phyloP scores from a whole-genome alignment of 1,140 invertebrate genomes.

The Protaetia brevitarsis region DNA sequence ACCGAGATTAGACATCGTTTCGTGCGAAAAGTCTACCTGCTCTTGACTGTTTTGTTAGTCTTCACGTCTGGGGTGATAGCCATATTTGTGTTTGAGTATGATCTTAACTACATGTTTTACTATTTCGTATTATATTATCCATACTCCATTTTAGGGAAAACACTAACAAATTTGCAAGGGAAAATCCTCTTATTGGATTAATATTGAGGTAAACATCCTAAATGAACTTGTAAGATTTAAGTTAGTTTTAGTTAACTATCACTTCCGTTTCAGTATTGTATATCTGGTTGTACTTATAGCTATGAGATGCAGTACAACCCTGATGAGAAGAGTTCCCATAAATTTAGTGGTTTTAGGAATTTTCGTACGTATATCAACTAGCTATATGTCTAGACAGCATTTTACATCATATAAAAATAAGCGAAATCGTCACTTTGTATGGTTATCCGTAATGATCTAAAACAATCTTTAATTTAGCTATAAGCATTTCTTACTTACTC shows the following conservation, averaged over 20 bases:
- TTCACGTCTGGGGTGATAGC: conserved; percentile 2
- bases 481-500: too few species aligned
- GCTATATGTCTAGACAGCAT: too few species aligned
- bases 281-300: background rate
- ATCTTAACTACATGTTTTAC: background rate
- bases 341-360: background rate
- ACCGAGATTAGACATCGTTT: background rate
- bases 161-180: background rate
- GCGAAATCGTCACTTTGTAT: too few species aligned
- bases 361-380: background rate
- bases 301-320: background rate
- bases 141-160: background rate
- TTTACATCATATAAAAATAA: too few species aligned
- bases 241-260: background rate
- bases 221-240: background rate
- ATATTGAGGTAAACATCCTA: background rate
- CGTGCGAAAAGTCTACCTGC: conserved; percentile 9
- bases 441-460: too few species aligned
- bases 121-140: background rate
- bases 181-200: background rate
- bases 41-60: background rate
- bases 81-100: conserved; percentile 16
- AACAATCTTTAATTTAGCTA: too few species aligned
- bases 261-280: background rate
- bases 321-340: background rate